Evolutionary conservation across 2,888 invertebrate species (phyloP), one percentile per base, ranked within the genome.

Genomic region (Calameuta idolon): DNA sequence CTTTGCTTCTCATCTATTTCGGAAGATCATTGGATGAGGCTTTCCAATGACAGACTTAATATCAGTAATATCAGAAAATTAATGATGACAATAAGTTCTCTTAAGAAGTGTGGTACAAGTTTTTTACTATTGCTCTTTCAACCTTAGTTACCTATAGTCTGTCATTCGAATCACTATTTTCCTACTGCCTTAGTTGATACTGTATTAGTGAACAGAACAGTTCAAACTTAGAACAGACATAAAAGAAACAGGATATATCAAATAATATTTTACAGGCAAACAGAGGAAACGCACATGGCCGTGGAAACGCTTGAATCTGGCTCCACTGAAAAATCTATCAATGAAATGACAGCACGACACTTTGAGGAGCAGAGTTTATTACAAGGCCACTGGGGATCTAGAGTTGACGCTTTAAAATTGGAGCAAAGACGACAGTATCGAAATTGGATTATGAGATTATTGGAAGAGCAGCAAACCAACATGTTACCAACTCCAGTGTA

Each of bases 351-450:
- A 0, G 95, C 95, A 0, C 93, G 94, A 82, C 97, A 98, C 90
- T 96, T 97, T 87, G 96, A 96, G 87, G 95, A 96, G 81, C 96
- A 97, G 88, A 95, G 96, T 86, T 93, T 97, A 85, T 93, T 97
- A n/a, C 96, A 96, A 77, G 97, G 96, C 15, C 95, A 97, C 84
- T 96, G 97, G 94, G 96, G 95, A 83, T 96, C 96, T 74, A 96
- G 97, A 92, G 93, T 98, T 76, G 97, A 97, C 87, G 96, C 96
- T 3, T 93, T 97, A 84, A 94, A 96, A 87, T 96, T 96, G 83
- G 96, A 96, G 73, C 98, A 98, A 92, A 94, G 96, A 78, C 93
- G 96, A 69, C 96, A 97, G 86, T 98, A 98, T 90, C 94, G 97
- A 76, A 95, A 97, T 86, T 98, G 98, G 98, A 95, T 98, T 71